A percentile compares a stretch with the other conserved stretches of the same genome.
Evolutionary conservation across 2,797 vertebrate genomes (phyloP).

Genomic region (Enteromius mattozi): DNA sequence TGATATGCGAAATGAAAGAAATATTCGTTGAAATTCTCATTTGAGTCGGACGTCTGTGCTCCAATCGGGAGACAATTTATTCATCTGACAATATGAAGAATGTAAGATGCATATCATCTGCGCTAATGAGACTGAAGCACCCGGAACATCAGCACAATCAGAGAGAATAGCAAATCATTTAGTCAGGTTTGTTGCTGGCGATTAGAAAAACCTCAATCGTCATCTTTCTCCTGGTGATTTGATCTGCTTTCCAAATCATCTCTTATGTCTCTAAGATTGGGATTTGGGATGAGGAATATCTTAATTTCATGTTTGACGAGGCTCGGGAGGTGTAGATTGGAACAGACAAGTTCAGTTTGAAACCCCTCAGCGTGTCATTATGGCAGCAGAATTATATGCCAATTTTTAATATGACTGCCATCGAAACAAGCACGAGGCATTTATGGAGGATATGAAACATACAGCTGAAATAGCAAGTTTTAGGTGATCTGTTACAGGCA

Average conservation of each 20-base stretch:
- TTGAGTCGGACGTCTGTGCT: constrained; percentile 61
- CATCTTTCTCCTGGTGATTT: constrained; percentile 70
- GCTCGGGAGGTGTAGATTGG: constrained; percentile 18
- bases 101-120: constrained; percentile 68
- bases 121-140: constrained; percentile 71
- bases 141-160: constrained; percentile 73
- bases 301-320: constrained; percentile 30
- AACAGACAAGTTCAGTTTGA: constrained; percentile 27
- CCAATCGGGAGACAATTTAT: constrained; percentile 68
- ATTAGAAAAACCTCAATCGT: constrained; percentile 75
- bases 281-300: constrained; percentile 29
- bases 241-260: constrained; percentile 57
- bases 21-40: constrained; percentile 63
- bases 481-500: too few relatives aligned
- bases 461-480: constrained; percentile 16
- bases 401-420: constrained; percentile 62
- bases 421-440: constrained; percentile 63
- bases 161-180: constrained; percentile 74
- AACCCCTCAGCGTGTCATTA: constrained; percentile 17
- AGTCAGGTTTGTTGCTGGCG: constrained; percentile 73
- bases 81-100: constrained; percentile 64
- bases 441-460: constrained; percentile 52
- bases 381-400: not conserved
- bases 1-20: constrained; percentile 59
- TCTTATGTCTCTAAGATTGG: constrained; percentile 9